These are phyloP conservation scores for Caenorhabditis sp. DNA, from an alignment of 2,888 invertebrate genomes.

Conservation along the genomic window DNA sequence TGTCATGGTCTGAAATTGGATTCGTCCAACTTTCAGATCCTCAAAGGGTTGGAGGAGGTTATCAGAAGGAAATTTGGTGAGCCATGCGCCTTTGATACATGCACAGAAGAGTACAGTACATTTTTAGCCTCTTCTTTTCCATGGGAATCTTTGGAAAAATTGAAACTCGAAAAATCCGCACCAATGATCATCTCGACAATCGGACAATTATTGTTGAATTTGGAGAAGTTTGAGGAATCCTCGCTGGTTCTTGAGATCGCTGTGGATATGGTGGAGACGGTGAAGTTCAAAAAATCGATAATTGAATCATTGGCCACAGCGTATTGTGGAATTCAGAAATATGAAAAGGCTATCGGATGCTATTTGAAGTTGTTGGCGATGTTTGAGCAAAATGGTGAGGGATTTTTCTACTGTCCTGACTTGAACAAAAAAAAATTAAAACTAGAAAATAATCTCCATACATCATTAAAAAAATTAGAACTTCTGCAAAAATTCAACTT, in stretches of 20 bases:
- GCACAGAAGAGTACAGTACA: no score
- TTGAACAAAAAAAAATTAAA: no score
- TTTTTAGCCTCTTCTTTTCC: no score
- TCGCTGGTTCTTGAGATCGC: conserved; percentile 35
- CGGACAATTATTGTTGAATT: conserved; percentile 30
- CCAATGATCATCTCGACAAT: conserved; percentile 37
- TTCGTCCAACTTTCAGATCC: conserved; percentile 18
- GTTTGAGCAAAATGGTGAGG: background rate
- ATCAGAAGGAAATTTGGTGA: conserved; percentile 5
- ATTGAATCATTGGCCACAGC: conserved; percentile 34
- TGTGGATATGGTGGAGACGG: conserved; percentile 26
- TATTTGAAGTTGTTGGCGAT: conserved; percentile 6
- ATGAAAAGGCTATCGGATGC: conserved; percentile 7
- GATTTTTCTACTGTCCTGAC: no score
- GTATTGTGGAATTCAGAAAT: conserved; percentile 26
- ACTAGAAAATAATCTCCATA: no score
- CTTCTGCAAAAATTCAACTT: no score
- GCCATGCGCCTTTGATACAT: no score
- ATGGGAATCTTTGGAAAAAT: conserved; percentile 21
- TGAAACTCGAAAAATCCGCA: conserved; percentile 31
- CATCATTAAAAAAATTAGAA: no score
- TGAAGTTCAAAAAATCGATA: conserved; percentile 34
- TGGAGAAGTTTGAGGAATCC: conserved; percentile 13
- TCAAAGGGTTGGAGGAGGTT: conserved; percentile 14
- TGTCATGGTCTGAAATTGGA: conserved; percentile 23